These are phyloP conservation scores for Nipponacmea schrenckii DNA, from an alignment of 2,888 invertebrate genomes.

Conservation along the genomic window DNA sequence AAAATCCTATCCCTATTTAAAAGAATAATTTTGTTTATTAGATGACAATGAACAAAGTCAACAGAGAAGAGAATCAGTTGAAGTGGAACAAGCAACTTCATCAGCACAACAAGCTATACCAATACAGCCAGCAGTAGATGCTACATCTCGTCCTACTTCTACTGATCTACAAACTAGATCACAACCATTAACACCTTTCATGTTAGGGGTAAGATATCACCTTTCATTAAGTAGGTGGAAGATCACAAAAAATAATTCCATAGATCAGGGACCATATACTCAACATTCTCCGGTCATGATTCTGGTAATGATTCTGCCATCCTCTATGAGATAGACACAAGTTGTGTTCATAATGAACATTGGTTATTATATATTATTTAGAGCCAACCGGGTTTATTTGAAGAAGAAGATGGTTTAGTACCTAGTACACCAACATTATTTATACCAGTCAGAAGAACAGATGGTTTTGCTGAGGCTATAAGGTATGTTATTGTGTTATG, in stretches of 20 bases:
- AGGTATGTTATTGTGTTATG: constrained; percentile 47
- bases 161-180: constrained; percentile 18
- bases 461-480: constrained; percentile 90
- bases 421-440: constrained; percentile 90
- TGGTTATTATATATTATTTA: constrained; percentile 33
- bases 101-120: no score
- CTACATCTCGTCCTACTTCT: no score
- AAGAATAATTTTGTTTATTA: constrained; percentile 11
- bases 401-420: constrained; percentile 83
- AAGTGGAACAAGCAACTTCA: constrained; percentile 18
- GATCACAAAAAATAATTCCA: no score
- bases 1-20: not conserved
- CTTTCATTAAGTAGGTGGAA: no score
- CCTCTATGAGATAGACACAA: no score
- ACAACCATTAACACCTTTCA: constrained; percentile 60
- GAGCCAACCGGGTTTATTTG: constrained; percentile 73
- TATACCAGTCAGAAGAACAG: constrained; percentile 82
- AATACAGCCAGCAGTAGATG: no score
- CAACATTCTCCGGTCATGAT: no score
- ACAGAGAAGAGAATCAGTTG: constrained; percentile 32
- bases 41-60: constrained; percentile 39
- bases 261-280: no score
- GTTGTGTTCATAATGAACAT: no score
- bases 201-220: constrained; percentile 51
- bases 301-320: no score